Conservation (phyloP, 2,113 vertebrate genomes). For the Melanotaenia duboulayi region DNA sequence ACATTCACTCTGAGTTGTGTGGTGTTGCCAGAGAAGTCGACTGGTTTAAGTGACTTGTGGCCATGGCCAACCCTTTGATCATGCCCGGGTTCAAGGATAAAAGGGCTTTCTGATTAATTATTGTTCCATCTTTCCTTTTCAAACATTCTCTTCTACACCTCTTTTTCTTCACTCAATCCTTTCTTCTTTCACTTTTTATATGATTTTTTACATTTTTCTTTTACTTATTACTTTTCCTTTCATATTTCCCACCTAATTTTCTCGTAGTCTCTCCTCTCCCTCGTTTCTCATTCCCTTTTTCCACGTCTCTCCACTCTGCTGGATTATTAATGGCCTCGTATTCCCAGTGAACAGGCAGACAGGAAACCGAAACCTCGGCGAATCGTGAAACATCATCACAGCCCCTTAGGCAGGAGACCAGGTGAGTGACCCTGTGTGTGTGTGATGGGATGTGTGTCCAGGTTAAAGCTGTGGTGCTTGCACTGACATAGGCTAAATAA, state of each 20-base stretch:
- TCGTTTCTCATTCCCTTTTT: neutral
- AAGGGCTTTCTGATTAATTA: too few species aligned
- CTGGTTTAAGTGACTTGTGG: too few species aligned
- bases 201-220: neutral
- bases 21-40: too few species aligned
- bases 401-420: conserved; percentile 61
- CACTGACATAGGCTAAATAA: conserved; percentile 59
- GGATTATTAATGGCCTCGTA: conserved; percentile 59
- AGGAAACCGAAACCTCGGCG: conserved; percentile 59
- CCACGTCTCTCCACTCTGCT: conserved; percentile 24
- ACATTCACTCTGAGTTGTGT: too few species aligned
- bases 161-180: neutral
- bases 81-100: too few species aligned
- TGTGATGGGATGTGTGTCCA: conserved; percentile 45
- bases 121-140: neutral
- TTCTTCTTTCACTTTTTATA: neutral
- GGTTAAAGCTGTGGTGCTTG: conserved; percentile 41
- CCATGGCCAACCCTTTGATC: too few species aligned
- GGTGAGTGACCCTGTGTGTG: conserved; percentile 48
- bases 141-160: neutral
- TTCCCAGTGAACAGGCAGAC: conserved; percentile 47
- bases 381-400: conserved; percentile 56
- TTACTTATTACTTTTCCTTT: neutral
- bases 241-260: too few species aligned
- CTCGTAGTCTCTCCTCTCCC: neutral